These are phyloP conservation scores for Apus apus DNA, from an alignment of 2,113 vertebrate genomes.

Conservation along the genomic window DNA sequence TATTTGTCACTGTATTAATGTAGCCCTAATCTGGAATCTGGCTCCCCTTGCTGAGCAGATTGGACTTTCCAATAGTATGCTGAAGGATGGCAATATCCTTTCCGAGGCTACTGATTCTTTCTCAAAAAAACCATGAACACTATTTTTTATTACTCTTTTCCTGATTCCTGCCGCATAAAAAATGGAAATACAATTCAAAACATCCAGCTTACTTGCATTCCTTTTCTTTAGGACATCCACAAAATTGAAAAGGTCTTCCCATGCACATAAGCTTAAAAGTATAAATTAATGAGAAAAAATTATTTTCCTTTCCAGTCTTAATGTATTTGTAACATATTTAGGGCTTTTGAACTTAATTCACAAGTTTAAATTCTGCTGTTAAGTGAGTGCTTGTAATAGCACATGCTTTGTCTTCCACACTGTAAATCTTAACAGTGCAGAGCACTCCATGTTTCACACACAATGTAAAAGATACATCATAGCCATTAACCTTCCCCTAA, in stretches of 20 bases:
- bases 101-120: not conserved
- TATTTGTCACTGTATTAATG: not conserved
- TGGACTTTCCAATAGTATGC: not conserved
- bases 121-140: not conserved
- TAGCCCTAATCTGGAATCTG: not conserved
- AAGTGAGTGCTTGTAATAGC: constrained; percentile 48
- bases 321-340: constrained; percentile 41
- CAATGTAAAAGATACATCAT: constrained; percentile 70
- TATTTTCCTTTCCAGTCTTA: constrained; percentile 13
- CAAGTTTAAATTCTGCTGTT: constrained; percentile 37
- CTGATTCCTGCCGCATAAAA: not conserved
- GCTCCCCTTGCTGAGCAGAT: not conserved
- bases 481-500: constrained; percentile 75
- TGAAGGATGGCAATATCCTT: not conserved
- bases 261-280: not conserved
- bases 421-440: constrained; percentile 65
- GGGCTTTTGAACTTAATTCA: constrained; percentile 39
- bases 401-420: constrained; percentile 56
- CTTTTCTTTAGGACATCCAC: not conserved
- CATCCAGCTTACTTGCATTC: not conserved
- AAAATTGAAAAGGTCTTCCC: not conserved
- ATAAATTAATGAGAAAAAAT: not conserved
- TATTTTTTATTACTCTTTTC: not conserved
- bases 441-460: constrained; percentile 66
- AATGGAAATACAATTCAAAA: not conserved